Conservation (phyloP, 2,797 vertebrate genomes). For the Esox lucius region DNA sequence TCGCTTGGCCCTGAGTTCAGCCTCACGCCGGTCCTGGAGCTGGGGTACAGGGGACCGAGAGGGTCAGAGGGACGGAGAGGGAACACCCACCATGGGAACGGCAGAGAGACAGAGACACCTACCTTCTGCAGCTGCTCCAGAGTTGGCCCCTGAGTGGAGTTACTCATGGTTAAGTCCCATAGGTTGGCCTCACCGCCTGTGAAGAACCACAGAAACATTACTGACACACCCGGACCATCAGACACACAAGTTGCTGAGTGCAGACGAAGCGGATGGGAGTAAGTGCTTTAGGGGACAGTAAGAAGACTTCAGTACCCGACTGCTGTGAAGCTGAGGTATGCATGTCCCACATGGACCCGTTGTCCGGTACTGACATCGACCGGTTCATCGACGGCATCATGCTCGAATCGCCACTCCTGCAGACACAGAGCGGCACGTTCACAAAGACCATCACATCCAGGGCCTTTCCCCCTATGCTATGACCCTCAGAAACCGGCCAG, state of each 20-base stretch:
- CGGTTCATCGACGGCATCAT: constrained; percentile 91
- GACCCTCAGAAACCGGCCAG: too few relatives aligned
- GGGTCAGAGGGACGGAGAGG: not conserved
- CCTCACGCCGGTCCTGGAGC: constrained; percentile 89
- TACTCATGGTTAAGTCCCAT: constrained; percentile 95
- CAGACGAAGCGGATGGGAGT: not conserved
- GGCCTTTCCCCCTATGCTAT: too few relatives aligned
- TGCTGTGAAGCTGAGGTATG: constrained; percentile 94
- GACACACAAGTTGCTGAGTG: not conserved
- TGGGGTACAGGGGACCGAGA: constrained; percentile 24
- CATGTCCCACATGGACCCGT: constrained; percentile 93
- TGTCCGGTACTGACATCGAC: constrained; percentile 95
- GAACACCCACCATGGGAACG: not conserved
- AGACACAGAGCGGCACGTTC: not conserved
- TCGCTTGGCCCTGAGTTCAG: constrained; percentile 92
- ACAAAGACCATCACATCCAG: not conserved
- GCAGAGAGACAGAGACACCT: not conserved
- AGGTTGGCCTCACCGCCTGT: constrained; percentile 90
- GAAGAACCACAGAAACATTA: not conserved
- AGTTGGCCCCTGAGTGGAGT: constrained; percentile 96
- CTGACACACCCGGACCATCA: not conserved
- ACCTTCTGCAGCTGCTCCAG: constrained; percentile 97
- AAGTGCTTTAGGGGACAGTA: not conserved
- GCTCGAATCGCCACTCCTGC: constrained; percentile 77
- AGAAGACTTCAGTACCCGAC: constrained; percentile 58